phyloP scores from a whole-genome alignment of 2,113 vertebrate genomes.

The Xenopus borealis region DNA sequence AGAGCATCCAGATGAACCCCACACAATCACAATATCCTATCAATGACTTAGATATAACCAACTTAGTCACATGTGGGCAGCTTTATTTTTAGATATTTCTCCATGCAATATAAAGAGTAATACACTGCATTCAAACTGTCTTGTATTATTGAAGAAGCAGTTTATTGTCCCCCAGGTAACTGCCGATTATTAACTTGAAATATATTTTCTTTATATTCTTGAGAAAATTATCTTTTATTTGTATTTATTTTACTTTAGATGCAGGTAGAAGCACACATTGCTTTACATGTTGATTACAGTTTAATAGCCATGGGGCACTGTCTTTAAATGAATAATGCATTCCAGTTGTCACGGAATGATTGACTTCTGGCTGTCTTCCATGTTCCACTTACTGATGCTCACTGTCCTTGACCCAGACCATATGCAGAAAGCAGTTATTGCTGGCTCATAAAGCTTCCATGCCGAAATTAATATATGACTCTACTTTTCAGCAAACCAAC shows the following conservation, averaged over 20 bases:
- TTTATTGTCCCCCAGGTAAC: background rate
- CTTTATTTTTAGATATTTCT: too few species aligned
- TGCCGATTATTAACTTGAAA: slow-evolving; percentile 20
- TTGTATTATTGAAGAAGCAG: background rate
- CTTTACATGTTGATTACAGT: slow-evolving; percentile 30
- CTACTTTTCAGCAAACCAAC: background rate
- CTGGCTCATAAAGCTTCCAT: slow-evolving; percentile 4
- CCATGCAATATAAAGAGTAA: too few species aligned
- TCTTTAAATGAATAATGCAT: slow-evolving; percentile 38
- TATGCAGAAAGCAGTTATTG: slow-evolving; percentile 24
- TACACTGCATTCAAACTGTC: too few species aligned
- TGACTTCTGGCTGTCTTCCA: slow-evolving; percentile 32
- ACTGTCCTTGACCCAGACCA: slow-evolving; percentile 33
- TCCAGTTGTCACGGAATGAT: slow-evolving; percentile 20
- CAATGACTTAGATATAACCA: too few species aligned
- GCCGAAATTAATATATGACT: background rate
- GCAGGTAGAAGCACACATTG: background rate
- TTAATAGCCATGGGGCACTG: slow-evolving; percentile 36
- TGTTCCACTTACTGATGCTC: slow-evolving; percentile 15
- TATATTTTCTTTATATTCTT: background rate
- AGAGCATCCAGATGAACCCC: too few species aligned
- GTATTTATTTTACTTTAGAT: slow-evolving; percentile 5
- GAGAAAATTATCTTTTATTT: slow-evolving; percentile 7
- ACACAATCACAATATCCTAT: too few species aligned
- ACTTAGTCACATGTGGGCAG: too few species aligned